These are phyloP conservation scores for Aulostomus chinensis DNA, from an alignment of 2,797 vertebrate genomes.

Conservation along the genomic window DNA sequence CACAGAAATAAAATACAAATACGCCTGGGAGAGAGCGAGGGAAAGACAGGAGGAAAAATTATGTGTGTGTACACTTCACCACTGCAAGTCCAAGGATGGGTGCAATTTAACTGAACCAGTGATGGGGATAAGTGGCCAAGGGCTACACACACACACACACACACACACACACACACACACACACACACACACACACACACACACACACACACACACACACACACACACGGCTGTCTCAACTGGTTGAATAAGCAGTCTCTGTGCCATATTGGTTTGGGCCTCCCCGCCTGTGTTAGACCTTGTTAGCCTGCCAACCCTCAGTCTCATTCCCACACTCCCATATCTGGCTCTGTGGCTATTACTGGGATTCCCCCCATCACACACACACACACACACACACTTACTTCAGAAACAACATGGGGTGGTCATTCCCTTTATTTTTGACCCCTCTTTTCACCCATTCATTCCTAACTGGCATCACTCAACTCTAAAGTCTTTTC, in stretches of 20 bases:
- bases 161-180: conserved; percentile 12
- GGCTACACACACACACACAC: conserved; percentile 17
- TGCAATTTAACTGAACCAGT: conserved; percentile 60
- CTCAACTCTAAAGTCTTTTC: background rate
- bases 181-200: conserved; percentile 11
- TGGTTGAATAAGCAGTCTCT: conserved; percentile 70
- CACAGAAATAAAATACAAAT: conserved; percentile 56
- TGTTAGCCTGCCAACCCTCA: conserved; percentile 71
- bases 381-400: conserved; percentile 21
- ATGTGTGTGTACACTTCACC: conserved; percentile 27
- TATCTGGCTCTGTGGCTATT: conserved; percentile 61
- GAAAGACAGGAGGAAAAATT: conserved; percentile 49
- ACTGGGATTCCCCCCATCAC: conserved; percentile 70
- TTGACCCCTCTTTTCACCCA: conserved; percentile 29
- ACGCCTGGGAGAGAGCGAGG: conserved; percentile 41
- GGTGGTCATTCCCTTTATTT: conserved; percentile 42
- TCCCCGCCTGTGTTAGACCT: conserved; percentile 67
- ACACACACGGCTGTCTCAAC: conserved; percentile 41
- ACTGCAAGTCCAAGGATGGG: conserved; percentile 51
- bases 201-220: conserved; percentile 12
- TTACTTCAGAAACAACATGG: conserved; percentile 30
- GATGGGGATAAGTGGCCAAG: conserved; percentile 52
- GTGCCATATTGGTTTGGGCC: conserved; percentile 71
- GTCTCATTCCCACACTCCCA: conserved; percentile 76
- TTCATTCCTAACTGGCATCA: conserved; percentile 18